Conservation (phyloP, 2,797 vertebrate species). For the Accipiter fasciatus region DNA sequence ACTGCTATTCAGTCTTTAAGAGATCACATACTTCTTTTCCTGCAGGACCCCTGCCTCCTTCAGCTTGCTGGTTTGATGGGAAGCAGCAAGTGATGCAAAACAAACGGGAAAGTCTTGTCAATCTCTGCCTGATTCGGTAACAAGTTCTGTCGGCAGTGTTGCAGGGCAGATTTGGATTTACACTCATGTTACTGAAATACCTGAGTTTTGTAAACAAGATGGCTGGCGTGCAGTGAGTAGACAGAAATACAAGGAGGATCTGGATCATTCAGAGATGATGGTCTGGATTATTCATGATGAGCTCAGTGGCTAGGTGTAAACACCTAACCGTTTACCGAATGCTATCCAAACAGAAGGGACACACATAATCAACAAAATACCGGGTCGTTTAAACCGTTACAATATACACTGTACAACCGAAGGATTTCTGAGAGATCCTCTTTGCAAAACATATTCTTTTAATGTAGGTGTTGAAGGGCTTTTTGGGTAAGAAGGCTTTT, state of each 20-base stretch:
- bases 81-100: slow-evolving; percentile 38
- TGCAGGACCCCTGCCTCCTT: slow-evolving; percentile 35
- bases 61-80: not conserved
- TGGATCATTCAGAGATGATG: not conserved
- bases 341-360: not conserved
- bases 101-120: not conserved
- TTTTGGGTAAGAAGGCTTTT: not conserved
- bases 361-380: not conserved
- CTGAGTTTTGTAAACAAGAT: not conserved
- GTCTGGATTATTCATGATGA: not conserved
- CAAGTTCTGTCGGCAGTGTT: not conserved
- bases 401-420: not conserved
- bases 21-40: slow-evolving; percentile 30
- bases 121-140: not conserved
- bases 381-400: not conserved
- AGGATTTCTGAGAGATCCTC: not conserved
- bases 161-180: not conserved
- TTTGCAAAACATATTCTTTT: not conserved
- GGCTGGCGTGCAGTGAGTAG: not conserved
- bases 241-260: not conserved
- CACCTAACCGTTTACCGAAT: not conserved
- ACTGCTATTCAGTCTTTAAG: slow-evolving; percentile 32
- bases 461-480: not conserved
- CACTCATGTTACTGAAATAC: not conserved
- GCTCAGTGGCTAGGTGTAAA: not conserved